Conservation (phyloP, 1,140 invertebrate species). For the Heliconius hewitsoni region DNA sequence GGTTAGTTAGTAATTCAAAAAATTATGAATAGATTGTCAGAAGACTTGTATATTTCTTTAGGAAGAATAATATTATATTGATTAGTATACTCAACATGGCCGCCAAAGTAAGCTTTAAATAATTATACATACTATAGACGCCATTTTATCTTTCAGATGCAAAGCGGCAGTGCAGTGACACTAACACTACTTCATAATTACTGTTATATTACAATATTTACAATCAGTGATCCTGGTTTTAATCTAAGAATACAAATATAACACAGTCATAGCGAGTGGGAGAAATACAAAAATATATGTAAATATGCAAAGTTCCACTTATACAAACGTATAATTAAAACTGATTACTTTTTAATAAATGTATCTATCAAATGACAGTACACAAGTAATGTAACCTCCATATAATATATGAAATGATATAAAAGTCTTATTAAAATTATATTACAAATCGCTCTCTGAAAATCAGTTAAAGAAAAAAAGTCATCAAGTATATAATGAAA, state of each 20-base stretch:
- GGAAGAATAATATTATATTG: background rate
- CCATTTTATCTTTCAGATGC: background rate
- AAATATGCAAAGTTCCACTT: background rate
- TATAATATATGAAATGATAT: background rate
- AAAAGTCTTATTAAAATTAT: background rate
- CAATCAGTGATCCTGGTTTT: background rate
- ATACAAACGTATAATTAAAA: background rate
- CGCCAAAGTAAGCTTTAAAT: background rate
- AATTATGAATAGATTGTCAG: background rate
- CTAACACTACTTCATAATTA: background rate
- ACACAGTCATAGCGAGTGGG: background rate
- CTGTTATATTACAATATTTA: slow-evolving; percentile 12
- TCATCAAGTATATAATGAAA: background rate
- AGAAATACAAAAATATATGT: background rate
- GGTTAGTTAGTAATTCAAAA: background rate
- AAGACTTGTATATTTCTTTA: background rate
- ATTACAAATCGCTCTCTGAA: background rate
- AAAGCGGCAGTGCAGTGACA: background rate
- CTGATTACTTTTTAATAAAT: background rate
- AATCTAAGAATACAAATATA: background rate
- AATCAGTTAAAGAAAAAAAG: background rate
- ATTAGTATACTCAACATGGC: background rate
- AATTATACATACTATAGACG: background rate
- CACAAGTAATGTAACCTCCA: background rate
- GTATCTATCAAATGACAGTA: background rate